Evolutionary conservation across 2,888 invertebrate genomes (phyloP), one percentile per base, ranked within the genome.

Genomic region (Liopterus haemorrhoidalis): DNA sequence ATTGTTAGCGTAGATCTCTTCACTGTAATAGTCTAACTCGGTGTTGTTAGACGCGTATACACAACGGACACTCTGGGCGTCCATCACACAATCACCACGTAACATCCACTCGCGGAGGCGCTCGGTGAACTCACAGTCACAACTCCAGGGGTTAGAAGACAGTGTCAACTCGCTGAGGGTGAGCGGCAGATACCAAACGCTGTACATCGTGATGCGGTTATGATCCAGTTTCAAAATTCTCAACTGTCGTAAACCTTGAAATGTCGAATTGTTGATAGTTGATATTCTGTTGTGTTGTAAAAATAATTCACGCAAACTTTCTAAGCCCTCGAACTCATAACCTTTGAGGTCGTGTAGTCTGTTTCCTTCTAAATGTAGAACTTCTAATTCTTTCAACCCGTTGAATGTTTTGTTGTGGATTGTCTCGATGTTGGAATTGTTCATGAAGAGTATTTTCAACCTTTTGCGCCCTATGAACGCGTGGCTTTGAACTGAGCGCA

Each of bases 391-490:
- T 58, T 79, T 78, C 41, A 89, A 68, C n/a, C 89, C 89, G 65
- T 86, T 86, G 66, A 89, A 89, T 33, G 87, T 86, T 61, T 86
- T 73, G 59, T 89, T 89, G 60, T 85, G 83, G 57, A 89, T 81
- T 16, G 73, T 70, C 65, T 85, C 84, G 57, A 89, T 81, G 60
- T 82, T 82, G 19, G 86, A 87, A 37, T 79, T 76, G 65, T 89
- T 89, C 50, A 89, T 69, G 65, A 81, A 88, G 39, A 89, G 67
- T 49, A 82, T 75, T 62, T 81, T 80, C 48, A 89, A 71, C 57
- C 82, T 79, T 69, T 86, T 87, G 54, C 88, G 75, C 3, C 88
- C 90, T 56, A 91, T 85, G 67, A 92, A 90, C 28, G 86, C 83
- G 69, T 89, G 88, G 66, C 85, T 84, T 54, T 81, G 78, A 42